These are phyloP conservation scores for Microcebus jonahi DNA, from an alignment of 2,113 vertebrate species.

Conservation along the genomic window DNA sequence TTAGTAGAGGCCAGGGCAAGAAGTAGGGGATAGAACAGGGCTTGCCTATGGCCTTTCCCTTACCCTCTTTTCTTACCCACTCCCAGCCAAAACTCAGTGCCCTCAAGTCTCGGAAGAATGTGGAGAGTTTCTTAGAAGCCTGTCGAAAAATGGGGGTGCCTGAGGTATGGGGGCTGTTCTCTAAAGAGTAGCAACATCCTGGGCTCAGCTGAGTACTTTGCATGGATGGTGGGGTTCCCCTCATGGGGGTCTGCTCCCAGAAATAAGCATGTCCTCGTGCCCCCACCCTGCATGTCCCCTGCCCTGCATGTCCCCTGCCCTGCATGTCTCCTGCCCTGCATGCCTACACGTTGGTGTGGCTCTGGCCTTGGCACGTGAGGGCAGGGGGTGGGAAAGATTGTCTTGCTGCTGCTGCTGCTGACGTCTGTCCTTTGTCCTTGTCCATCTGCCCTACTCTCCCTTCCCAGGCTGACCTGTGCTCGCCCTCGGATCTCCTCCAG, in stretches of 20 bases:
- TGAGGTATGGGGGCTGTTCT: slow-evolving; percentile 87
- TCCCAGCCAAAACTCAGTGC: slow-evolving; percentile 92
- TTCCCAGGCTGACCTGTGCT: slow-evolving; percentile 89
- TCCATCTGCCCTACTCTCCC: slow-evolving; percentile 62
- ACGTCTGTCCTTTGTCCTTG: slow-evolving; percentile 67
- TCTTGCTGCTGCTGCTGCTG: slow-evolving; percentile 23
- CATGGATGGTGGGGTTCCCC: not conserved
- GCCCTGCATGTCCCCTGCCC: not conserved
- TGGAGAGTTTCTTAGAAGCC: slow-evolving; percentile 92
- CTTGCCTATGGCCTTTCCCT: not conserved
- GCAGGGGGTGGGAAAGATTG: slow-evolving; percentile 37
- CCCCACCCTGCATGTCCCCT: not conserved
- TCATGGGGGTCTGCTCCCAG: not conserved
- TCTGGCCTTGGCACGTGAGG: slow-evolving; percentile 38
- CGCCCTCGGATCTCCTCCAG: slow-evolving; percentile 90
- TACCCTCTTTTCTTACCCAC: not conserved
- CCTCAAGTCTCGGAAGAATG: slow-evolving; percentile 91
- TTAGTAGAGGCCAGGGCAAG: slow-evolving; percentile 77
- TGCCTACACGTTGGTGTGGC: not conserved
- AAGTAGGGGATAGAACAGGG: not conserved
- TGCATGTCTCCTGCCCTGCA: not conserved
- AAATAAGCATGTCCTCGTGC: not conserved
- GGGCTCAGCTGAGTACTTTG: not conserved
- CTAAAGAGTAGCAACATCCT: not conserved
- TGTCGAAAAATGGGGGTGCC: slow-evolving; percentile 92